Conservation (phyloP, 2,888 invertebrate genomes). For the Anoplius nigerrimus region DNA sequence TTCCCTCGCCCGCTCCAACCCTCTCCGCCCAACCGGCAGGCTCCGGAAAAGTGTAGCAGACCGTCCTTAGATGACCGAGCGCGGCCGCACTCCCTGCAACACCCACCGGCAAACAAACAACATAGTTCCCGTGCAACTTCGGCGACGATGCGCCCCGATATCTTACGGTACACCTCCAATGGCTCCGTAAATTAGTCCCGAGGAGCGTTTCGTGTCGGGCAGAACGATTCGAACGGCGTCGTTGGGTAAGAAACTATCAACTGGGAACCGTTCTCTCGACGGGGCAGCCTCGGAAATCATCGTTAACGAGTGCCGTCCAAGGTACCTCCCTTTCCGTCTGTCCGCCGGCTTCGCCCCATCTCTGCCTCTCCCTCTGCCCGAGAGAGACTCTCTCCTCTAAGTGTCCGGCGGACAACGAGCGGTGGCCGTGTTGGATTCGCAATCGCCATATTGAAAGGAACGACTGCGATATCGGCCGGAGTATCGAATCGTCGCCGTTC, state of each 20-base stretch:
- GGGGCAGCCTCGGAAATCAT: slow-evolving; percentile 14
- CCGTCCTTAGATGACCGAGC: no score
- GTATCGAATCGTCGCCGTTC: slow-evolving; percentile 31
- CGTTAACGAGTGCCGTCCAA: slow-evolving; percentile 32
- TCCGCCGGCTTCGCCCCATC: no score
- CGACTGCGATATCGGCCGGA: slow-evolving; percentile 12
- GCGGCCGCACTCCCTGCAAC: no score
- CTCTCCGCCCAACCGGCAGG: no score
- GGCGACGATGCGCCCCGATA: background rate
- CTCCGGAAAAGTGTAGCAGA: no score
- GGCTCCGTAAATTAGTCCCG: slow-evolving; percentile 21
- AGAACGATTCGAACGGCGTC: slow-evolving; percentile 37
- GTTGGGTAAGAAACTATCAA: slow-evolving; percentile 38
- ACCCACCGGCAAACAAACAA: background rate
- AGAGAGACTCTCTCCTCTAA: no score
- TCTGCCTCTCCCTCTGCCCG: no score
- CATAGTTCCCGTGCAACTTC: slow-evolving; percentile 6
- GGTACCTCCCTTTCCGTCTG: background rate
- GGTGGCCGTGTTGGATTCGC: background rate
- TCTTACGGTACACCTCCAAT: background rate
- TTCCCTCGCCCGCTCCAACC: no score
- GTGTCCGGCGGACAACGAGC: no score
- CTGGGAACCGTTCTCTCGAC: slow-evolving; percentile 29
- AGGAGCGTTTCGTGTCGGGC: slow-evolving; percentile 25
- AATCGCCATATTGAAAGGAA: slow-evolving; percentile 22